Evolutionary conservation across 2,113 vertebrate genomes (phyloP).

Genomic region (Acrocephalus kingi): DNA sequence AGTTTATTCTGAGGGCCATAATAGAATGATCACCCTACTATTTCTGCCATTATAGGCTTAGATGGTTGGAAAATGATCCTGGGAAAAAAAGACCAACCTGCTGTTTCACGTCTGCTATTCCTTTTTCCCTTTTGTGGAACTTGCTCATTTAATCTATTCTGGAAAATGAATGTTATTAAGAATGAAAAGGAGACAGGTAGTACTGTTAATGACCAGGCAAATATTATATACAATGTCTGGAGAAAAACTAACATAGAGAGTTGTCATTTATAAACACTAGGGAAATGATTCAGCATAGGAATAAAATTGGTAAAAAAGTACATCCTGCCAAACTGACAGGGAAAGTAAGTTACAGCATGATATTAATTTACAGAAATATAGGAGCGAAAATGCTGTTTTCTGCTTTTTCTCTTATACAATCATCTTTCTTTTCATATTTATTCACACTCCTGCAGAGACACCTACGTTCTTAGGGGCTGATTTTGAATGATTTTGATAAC

Average conservation of each 20-base stretch:
- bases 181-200: neutral
- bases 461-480: neutral
- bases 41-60: neutral
- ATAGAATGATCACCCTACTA: neutral
- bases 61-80: neutral
- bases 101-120: neutral
- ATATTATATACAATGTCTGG: neutral
- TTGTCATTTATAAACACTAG: neutral
- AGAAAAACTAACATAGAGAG: neutral
- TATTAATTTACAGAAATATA: neutral
- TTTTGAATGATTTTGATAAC: neutral
- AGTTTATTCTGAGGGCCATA: neutral
- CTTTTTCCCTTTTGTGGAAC: neutral
- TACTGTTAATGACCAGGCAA: neutral
- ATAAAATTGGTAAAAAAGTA: constrained; percentile 25
- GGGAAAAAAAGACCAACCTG: neutral
- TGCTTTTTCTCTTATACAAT: neutral
- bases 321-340: neutral
- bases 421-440: neutral
- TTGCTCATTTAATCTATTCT: neutral
- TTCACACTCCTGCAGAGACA: neutral
- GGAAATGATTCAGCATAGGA: neutral
- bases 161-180: neutral
- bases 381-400: neutral
- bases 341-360: neutral